Evolutionary conservation across 2,888 invertebrate genomes (phyloP), one percentile per base, ranked within the genome.

Genomic region (Lycia hirtaria): DNA sequence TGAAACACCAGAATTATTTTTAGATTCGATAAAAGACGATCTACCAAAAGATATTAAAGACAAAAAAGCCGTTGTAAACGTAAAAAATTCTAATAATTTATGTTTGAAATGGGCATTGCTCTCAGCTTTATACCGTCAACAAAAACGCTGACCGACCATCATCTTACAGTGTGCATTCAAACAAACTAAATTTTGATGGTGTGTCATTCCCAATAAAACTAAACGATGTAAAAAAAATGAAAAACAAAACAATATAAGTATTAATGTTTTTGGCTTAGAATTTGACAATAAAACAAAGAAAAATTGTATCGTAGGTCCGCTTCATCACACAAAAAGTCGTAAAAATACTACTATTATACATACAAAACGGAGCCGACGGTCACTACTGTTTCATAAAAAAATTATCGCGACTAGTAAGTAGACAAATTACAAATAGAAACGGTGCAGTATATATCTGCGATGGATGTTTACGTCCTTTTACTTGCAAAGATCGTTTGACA

Each of bases 81-180:
- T 55, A 12, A 48, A 54, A 48, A 55, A 55, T 38, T 17, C 30
- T 3, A 49, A 56, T 24, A 59, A 43, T 32, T 22, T 30, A 5
- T 56, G 49, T 49, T 56, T 60, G 56, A 73, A 47, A 57, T 50
- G 50, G 50, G 40, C 50, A 20, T 20, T 50, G 2, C 40, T 50
- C n/a, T 50, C 50, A 0, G 49, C 49, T 22, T 17, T 56, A 9
- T 44, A 44, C 12, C 56, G 38, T 26, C 3, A 28, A 6, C 10
- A 52, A 44, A 43, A 33, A 48, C 14, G n/a, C 41, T n/a, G 43
- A 55, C 30, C 32, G 55, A 0, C 17, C 26, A 15, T 9, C 26
- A 37, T 40, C 49, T 15, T 30, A 50, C 19, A 40, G 28, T n/a
- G 10, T 22, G 7, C 43, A 49, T 43, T 19, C 17, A 3, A 30